Evolutionary conservation across 2,888 invertebrate genomes (phyloP).

Genomic region (Tetragonisca angustula): DNA sequence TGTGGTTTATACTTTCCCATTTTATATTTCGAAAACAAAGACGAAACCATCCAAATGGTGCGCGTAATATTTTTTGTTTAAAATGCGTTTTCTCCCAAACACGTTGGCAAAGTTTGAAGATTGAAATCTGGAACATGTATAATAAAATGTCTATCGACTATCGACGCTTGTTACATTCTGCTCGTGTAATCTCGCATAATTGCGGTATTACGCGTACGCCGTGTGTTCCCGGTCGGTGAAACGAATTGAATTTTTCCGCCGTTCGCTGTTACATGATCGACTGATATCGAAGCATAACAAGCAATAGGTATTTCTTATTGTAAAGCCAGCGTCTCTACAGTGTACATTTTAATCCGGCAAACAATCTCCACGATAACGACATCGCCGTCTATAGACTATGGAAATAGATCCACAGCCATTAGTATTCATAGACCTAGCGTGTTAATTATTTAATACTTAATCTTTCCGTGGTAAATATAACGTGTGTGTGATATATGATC

Average conservation of each 20-base stretch:
- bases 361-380: not conserved
- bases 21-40: too few relatives aligned
- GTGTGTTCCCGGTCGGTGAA: conserved; percentile 6
- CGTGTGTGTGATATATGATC: not conserved
- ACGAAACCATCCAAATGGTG: too few relatives aligned
- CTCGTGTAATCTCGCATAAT: conserved; percentile 46
- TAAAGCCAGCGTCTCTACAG: not conserved
- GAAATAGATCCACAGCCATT: not conserved
- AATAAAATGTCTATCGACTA: not conserved
- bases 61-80: too few relatives aligned
- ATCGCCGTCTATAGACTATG: too few relatives aligned
- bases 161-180: not conserved
- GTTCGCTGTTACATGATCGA: conserved; percentile 56
- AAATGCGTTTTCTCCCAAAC: too few relatives aligned
- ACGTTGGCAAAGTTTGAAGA: too few relatives aligned
- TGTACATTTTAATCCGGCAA: not conserved
- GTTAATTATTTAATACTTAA: conserved; percentile 14
- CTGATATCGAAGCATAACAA: conserved; percentile 31
- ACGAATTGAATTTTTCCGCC: conserved; percentile 35
- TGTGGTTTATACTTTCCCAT: too few relatives aligned
- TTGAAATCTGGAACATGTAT: not conserved
- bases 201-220: conserved; percentile 28
- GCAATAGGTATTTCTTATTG: conserved; percentile 1
- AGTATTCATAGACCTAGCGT: too few relatives aligned
- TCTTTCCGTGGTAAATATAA: not conserved